Base-by-base conservation (phyloP, 2,888 invertebrate species). In the Pseudeuparius sepicola region DNA sequence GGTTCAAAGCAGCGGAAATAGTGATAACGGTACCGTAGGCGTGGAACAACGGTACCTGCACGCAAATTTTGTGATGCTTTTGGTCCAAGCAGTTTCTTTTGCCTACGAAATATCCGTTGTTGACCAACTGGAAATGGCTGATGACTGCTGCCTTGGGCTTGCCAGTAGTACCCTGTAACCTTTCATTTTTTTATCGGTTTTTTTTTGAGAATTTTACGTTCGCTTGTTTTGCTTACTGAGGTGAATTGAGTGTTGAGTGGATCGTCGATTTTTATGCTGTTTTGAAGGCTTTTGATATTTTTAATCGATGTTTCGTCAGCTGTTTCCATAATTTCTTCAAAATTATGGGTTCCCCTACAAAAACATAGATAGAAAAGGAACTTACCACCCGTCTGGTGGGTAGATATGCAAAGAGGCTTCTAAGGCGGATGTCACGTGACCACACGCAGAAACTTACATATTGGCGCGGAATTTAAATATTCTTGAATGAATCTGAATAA, bases 211-310 rank as follows among this genome's bases (percentile, higher is more conserved):
- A n/a, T 20, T 20, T 6, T 20, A 6, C 20, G n/a, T 7, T 20
- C 6, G n/a, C 20, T 20, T 7, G n/a, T 20, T 20, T 20, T 35
- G 53, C 58, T 53, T 53, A 73, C 73, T 1, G 88, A 89, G 1
- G 88, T 87, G 53, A 87, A 88, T 54, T 86, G 76, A 45, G 92
- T 78, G 54, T 82, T 85, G 47, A 73, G 75, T 1, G 76, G 68
- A 25, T 72, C 71, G 54, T 81, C 78, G 18, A 82, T 74, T 30
- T 73, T 67, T 7, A 86, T 66, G 20, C 28, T 31, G 1, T 59
- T 45, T 51, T 78, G 75, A 33, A 46, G 39, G 9, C 44, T 34
- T 34, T 41, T 45, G n/a, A 70, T 53, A 3, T 48, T 47, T 14
- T 56, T 50, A 6, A 64, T 44, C 28, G 57, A 54, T 18, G 45